A percentile compares a stretch with the other conserved stretches of the same genome.
These are phyloP conservation scores for Myotis myotis DNA, from an alignment of 2,797 vertebrate species.

Conservation along the genomic window DNA sequence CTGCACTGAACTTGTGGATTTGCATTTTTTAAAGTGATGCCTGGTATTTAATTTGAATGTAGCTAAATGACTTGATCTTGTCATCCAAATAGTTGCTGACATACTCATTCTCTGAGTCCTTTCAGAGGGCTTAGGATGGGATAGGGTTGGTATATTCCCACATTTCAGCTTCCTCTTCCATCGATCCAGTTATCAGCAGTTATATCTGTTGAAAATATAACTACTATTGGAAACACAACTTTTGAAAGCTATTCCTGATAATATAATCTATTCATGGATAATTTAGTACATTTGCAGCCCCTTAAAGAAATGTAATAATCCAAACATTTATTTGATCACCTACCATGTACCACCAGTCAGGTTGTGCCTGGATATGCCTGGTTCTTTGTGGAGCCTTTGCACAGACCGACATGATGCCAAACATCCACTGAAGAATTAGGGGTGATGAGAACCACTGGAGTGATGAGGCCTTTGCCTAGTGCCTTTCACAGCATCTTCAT, in stretches of 20 bases:
- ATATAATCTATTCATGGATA: not conserved
- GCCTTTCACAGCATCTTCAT: not conserved
- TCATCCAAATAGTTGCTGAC: not conserved
- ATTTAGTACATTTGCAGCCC: not conserved
- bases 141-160: not conserved
- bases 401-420: not conserved
- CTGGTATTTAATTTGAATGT: not conserved
- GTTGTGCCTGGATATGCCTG: fast-evolving
- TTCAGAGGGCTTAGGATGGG: not conserved
- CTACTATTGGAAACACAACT: not conserved
- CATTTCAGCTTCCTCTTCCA: not conserved
- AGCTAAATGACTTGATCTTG: not conserved
- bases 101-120: not conserved
- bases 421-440: not conserved
- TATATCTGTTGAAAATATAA: not conserved
- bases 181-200: not conserved
- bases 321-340: not conserved
- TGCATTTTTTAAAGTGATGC: conserved; percentile 1
- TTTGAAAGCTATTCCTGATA: not conserved
- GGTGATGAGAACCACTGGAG: not conserved
- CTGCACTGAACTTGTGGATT: not conserved
- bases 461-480: not conserved
- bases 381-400: not conserved
- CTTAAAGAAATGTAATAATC: not conserved
- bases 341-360: not conserved